phyloP scores from a whole-genome alignment of 2,888 invertebrate species.

The Dioctria rufipes region DNA sequence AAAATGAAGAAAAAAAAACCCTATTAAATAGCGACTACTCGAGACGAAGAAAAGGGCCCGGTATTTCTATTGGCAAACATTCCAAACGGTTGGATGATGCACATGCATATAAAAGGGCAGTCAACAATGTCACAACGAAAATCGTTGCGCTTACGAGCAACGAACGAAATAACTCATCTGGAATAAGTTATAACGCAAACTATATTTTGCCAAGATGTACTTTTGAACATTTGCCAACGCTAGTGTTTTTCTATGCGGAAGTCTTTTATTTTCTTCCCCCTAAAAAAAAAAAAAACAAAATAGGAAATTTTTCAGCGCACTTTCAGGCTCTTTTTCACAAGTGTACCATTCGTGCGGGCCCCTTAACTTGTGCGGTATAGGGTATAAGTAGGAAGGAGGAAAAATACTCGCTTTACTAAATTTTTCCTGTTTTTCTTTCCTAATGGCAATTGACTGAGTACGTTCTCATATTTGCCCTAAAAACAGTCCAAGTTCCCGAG shows the following conservation, averaged over 20 bases:
- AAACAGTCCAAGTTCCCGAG: constrained; percentile 31
- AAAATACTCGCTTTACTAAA: constrained; percentile 24
- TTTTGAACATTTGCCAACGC: constrained; percentile 44
- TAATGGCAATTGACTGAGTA: constrained; percentile 49
- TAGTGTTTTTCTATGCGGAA: constrained; percentile 30
- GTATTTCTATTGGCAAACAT: constrained; percentile 5
- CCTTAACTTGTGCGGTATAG: neutral
- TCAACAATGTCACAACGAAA: neutral
- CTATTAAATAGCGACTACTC: constrained; percentile 31
- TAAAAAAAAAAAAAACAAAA: constrained; percentile 7
- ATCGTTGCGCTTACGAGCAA: neutral
- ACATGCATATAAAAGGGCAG: too few relatives aligned
- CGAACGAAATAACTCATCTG: constrained; percentile 16
- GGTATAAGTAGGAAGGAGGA: too few relatives aligned
- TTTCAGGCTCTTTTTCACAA: constrained; percentile 1
- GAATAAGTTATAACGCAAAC: constrained; percentile 47
- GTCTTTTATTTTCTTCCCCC: constrained; percentile 5
- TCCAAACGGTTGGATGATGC: too few relatives aligned
- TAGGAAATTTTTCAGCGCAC: neutral
- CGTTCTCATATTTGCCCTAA: constrained; percentile 46
- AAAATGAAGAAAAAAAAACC: constrained; percentile 19
- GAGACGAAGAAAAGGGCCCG: constrained; percentile 23
- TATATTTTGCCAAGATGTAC: constrained; percentile 49
- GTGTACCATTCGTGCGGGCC: too few relatives aligned
- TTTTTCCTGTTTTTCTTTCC: constrained; percentile 36